Conservation (phyloP, 2,113 vertebrate species). For the Mesoclemmys tuberculata region DNA sequence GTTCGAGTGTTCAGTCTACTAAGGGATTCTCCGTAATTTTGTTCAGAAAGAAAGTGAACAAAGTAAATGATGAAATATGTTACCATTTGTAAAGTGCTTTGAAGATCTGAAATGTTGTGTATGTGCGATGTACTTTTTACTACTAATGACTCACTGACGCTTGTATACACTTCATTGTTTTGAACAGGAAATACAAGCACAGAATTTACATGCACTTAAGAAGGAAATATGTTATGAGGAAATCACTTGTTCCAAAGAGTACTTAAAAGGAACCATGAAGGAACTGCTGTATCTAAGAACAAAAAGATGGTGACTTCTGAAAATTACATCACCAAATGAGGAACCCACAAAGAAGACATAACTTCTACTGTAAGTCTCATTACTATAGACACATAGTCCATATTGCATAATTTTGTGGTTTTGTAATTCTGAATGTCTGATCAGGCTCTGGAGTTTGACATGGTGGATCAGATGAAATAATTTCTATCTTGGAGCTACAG, state of each 20-base stretch:
- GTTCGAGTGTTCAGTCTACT: constrained; percentile 35
- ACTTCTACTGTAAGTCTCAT: constrained; percentile 80
- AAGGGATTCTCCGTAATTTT: constrained; percentile 10
- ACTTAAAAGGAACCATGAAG: constrained; percentile 51
- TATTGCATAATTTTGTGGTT: neutral
- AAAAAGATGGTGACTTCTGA: constrained; percentile 81
- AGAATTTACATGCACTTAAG: constrained; percentile 20
- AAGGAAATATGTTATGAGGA: constrained; percentile 59
- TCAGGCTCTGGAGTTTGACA: neutral
- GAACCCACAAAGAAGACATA: constrained; percentile 81
- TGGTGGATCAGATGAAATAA: neutral
- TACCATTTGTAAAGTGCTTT: neutral
- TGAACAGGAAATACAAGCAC: constrained; percentile 70
- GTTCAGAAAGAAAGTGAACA: neutral
- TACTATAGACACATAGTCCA: neutral
- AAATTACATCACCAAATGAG: constrained; percentile 81
- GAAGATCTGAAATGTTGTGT: neutral
- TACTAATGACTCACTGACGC: constrained; percentile 35
- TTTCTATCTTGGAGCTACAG: neutral
- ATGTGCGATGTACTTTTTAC: neutral
- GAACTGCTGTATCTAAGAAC: constrained; percentile 66
- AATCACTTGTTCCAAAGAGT: constrained; percentile 72
- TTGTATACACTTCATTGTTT: constrained; percentile 57
- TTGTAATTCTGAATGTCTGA: neutral
- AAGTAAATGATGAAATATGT: neutral